A percentile compares a stretch with the other conserved stretches of the same genome.
Evolutionary conservation across 2,888 invertebrate species (phyloP).

Genomic region (Polia nebulosa): DNA sequence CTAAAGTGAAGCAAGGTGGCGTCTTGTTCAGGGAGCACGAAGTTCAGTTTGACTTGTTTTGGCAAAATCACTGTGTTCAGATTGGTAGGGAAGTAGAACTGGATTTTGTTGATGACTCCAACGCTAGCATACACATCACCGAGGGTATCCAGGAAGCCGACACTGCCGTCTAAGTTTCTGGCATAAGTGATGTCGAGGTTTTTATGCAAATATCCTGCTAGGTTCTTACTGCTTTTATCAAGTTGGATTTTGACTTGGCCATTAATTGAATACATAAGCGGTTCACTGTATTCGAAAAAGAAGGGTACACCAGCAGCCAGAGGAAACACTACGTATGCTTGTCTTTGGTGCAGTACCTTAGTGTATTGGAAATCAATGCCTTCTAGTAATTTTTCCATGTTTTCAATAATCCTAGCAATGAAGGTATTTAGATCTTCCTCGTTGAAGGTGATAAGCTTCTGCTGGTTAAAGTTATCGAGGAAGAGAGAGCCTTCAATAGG

Average conservation of each 20-base stretch:
- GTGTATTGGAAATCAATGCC: conserved; percentile 79
- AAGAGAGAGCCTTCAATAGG: conserved; percentile 91
- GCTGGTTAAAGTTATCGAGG: conserved; percentile 83
- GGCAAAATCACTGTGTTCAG: conserved; percentile 85
- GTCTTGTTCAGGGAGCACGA: conserved; percentile 87
- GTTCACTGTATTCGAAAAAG: conserved; percentile 91
- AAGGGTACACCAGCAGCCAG: conserved; percentile 94
- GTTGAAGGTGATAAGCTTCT: conserved; percentile 88
- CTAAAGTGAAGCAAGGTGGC: conserved; percentile 91
- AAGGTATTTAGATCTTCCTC: conserved; percentile 89
- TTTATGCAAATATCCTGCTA: conserved; percentile 78
- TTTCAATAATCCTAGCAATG: conserved; percentile 78
- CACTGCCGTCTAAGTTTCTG: conserved; percentile 90
- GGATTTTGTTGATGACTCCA: conserved; percentile 92
- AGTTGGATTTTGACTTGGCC: conserved; percentile 67
- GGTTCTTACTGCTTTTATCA: conserved; percentile 58
- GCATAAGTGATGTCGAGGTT: conserved; percentile 89
- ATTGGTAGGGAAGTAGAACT: conserved; percentile 90
- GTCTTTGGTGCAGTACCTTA: conserved; percentile 90
- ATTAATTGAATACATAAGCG: conserved; percentile 87
- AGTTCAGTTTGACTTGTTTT: conserved; percentile 82
- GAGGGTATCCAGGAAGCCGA: conserved; percentile 92
- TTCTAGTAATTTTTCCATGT: conserved; percentile 69
- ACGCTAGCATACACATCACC: conserved; percentile 91
- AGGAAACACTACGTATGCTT: conserved; percentile 92